Evolutionary conservation across 2,797 vertebrate species (phyloP), one percentile per base, ranked within the genome.

Genomic region (Molossus alvarezi): DNA sequence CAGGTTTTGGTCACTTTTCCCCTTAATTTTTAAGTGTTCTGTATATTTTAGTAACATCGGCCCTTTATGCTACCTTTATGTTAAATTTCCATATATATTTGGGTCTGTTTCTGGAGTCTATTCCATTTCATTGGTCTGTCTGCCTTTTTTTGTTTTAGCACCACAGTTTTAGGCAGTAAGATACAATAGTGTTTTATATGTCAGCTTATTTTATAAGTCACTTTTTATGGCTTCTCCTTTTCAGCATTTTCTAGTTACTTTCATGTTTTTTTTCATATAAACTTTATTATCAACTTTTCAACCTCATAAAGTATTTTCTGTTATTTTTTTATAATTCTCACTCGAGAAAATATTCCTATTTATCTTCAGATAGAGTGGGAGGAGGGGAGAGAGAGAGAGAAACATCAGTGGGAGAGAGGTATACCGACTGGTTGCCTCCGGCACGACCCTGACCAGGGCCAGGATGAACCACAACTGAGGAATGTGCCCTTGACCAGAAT

Each of bases 271-370:
- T 87, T 77, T 57, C 21, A 83, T 65, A 83, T 23, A 29, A 85
- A 58, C 23, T 82, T 86, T 81, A 57, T 33, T 71, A 29, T 65
- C 53, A 55, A 69, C 27, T 92, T 92, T 80, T 92, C 71, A 73
- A 45, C 41, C 58, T 77, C 64, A 87, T 64, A 65, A 90, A 58
- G n/a, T 27, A 53, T 45, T 77, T 58, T 17, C 45, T 53, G n/a
- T 58, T 82, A 37, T 45, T 45, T 45, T 45, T 45, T 45, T 45
- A 45, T 45, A 45, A 45, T 45, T 6, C 41, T 45, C 41, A 45
- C 41, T 45, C 41, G 41, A 45, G 41, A 3, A 45, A 5, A 45
- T 45, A 45, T 45, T 45, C 6, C 41, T 45, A 45, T 45, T 45
- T 45, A 45, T 45, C 41, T 45, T 45, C 41, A 45, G 41, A 45